Evolutionary conservation across 2,113 vertebrate genomes (phyloP), one percentile per base, ranked within the genome.

Genomic region (Polyodon spathula): DNA sequence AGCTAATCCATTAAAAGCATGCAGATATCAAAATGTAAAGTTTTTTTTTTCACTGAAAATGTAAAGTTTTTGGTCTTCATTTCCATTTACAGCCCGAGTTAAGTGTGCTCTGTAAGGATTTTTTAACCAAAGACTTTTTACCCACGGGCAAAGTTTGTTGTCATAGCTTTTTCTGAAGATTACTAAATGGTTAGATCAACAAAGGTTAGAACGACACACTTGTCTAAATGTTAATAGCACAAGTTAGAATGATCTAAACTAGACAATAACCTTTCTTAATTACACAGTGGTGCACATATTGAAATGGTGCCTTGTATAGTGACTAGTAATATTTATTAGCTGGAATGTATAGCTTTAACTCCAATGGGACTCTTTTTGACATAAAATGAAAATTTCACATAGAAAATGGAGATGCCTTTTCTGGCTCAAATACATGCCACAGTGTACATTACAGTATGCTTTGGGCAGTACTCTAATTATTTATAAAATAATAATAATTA

Each of bases 21-120:
- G 89, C 89, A 90, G 83, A 87, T 89, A 90, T 87, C 79, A 89
- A 88, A 81, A 85, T n/a, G n/a, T n/a, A n/a, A 81, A 68, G 68
- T 76, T 72, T 67, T 66, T 70, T 70, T 71, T 71, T 70, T 77
- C 16, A 59, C 54, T 58, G 51, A 64, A 64, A 59, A 56, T 46
- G 48, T 64, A 40, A 50, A 40, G 50, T n/a, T 78, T 81, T 87
- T 83, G 84, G 76, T 85, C 86, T 59, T 16, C 2, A 75, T 73
- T 84, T 79, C 70, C 78, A 73, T 76, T 72, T 78, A 74, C 37
- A 1, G 54, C 77, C 70, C 78, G 78, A 75, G 72, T 78, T 82
- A 77, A 79, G 74, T 89, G 86, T 89, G 86, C 86, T 87, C 82
- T 74, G 70, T 79, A 84, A 68, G 81, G 78, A 78, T 73, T 80